These are phyloP conservation scores for Ochotona curzoniae DNA, from an alignment of 2,113 vertebrate species.

Conservation along the genomic window DNA sequence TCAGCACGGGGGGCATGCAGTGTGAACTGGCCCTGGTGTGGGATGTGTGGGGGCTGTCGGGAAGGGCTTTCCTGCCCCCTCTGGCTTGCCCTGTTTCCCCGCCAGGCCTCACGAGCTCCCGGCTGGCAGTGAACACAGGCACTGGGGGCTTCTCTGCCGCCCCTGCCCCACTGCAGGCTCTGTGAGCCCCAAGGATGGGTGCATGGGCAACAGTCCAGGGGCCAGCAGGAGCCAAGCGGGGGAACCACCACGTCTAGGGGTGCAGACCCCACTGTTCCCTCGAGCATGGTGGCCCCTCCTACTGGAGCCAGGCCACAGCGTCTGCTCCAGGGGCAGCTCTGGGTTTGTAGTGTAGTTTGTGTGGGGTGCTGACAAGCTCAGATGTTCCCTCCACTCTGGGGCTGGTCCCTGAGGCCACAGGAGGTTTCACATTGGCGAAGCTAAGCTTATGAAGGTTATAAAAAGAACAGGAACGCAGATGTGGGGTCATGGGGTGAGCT, in stretches of 20 bases:
- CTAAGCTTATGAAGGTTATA: conserved; percentile 47
- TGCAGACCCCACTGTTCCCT: no score
- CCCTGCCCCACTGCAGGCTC: no score
- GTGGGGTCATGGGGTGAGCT: not conserved
- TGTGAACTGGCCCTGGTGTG: not conserved
- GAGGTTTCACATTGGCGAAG: not conserved
- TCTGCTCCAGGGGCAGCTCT: conserved; percentile 49
- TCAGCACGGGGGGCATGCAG: not conserved
- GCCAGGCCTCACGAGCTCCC: not conserved
- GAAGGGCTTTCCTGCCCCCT: not conserved
- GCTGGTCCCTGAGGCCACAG: not conserved
- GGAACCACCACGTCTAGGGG: rapidly evolving
- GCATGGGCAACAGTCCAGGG: not conserved
- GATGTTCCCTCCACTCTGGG: not conserved
- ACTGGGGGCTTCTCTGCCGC: not conserved
- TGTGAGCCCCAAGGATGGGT: not conserved
- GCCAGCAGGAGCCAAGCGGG: no score
- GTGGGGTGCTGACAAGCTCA: not conserved
- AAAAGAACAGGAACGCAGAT: conserved; percentile 34
- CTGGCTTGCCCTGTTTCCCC: not conserved
- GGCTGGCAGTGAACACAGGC: no score
- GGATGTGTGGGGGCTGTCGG: not conserved
- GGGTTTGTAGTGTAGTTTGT: conserved; percentile 48
- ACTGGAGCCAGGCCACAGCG: conserved; percentile 42
- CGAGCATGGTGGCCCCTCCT: not conserved